Base-by-base conservation (phyloP, 2,113 vertebrate genomes). In the Anguilla japonica region DNA sequence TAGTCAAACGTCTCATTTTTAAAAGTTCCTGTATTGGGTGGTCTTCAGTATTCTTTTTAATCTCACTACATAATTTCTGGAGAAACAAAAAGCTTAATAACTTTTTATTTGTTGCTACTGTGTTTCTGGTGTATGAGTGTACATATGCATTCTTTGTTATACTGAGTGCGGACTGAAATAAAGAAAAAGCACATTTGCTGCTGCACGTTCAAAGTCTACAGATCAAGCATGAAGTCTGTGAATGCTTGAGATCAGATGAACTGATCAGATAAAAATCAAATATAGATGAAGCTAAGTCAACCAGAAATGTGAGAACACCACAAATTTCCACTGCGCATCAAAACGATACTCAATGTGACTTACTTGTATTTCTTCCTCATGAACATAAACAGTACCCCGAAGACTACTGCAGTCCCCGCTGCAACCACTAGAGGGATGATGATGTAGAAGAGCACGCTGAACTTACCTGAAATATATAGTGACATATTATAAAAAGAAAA, bases 331-430 rank as follows among this genome's bases (percentile, higher is more conserved):
- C 13, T 39, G 4, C 26, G 29, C 29, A 39, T 34, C 29, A 15
- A 39, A 79, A 5, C 22, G 26, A 11, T 26, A 20, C 2, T 81
- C 39, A 41, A 11, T 29, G 57, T 13, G 14, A 90, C 93, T 91
- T 82, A 95, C 94, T 90, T 94, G 90, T 95, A 95, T 87, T 89
- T 94, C 87, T 93, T 95, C 22, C 63, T 41, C 88, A 94, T 87
- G 0, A 94, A 34, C 83, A 93, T 82, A 87, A 91, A 93, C 34
- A 93, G 0, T 0, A 80, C 80, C 89, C 88, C 89, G 88, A 95
- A 92, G 20, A 94, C 20, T 41, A 86, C 34, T 22, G 89, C 83
- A 0, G 83, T 90, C 13, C 56, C 90, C 13, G 87, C 1, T 0
- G 71, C 92, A 79, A 88, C 91, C 0, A 60, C 41, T 18, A 89